Conservation (phyloP, 2,113 vertebrate genomes). For the Mobula birostris region DNA sequence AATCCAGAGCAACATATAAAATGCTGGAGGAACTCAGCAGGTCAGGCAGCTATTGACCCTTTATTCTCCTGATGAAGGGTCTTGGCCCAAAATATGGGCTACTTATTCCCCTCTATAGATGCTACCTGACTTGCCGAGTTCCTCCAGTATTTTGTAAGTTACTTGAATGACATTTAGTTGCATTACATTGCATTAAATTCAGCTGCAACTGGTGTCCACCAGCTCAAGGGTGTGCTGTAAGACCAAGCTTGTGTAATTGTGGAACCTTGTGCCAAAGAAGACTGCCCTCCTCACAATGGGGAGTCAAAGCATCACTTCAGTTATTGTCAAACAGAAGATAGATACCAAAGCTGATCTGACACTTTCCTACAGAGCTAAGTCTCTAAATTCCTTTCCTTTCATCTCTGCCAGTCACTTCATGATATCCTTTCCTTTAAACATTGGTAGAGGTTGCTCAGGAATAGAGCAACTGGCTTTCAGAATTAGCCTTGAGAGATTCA, state of each 20-base stretch:
- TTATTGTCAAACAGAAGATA: background rate
- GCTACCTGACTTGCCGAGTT: no score
- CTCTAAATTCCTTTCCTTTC: no score
- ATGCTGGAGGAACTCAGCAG: no score
- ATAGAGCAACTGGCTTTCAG: background rate
- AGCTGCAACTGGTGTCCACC: no score
- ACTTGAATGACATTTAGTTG: background rate
- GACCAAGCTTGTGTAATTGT: background rate
- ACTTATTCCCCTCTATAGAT: no score
- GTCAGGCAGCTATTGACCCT: no score
- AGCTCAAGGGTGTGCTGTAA: background rate
- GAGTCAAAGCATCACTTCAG: background rate
- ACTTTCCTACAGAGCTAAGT: no score
- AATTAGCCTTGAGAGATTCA: background rate
- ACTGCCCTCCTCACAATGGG: background rate
- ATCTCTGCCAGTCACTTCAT: no score
- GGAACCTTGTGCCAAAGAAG: background rate
- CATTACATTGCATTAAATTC: background rate
- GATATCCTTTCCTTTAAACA: no score
- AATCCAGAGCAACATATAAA: no score
- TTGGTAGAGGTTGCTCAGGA: background rate
- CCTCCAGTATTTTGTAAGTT: background rate
- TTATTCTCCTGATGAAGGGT: no score
- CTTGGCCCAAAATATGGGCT: no score
- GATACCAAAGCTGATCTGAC: background rate